Percentiles rank a stretch among this genome's conserved stretches.
These are phyloP conservation scores for Cyrtodaria siliqua DNA, from an alignment of 2,888 invertebrate species.

Conservation along the genomic window DNA sequence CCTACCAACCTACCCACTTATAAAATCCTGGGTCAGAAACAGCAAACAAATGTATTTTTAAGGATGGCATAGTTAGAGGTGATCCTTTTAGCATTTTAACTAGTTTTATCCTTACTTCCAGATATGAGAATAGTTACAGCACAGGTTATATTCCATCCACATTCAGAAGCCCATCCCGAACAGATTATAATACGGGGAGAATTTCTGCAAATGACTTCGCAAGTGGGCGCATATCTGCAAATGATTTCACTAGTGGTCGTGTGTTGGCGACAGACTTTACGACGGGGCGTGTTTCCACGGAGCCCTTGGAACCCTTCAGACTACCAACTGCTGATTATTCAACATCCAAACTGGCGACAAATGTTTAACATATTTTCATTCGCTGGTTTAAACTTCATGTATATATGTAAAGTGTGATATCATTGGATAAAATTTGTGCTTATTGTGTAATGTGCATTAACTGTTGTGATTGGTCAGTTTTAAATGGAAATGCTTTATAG, in stretches of 20 bases:
- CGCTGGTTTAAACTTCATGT: slow-evolving; percentile 27
- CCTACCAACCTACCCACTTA: too few relatives aligned
- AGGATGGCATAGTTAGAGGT: too few relatives aligned
- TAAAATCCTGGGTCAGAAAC: too few relatives aligned
- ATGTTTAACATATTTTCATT: slow-evolving; percentile 72
- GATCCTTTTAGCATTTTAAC: too few relatives aligned
- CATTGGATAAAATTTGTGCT: slow-evolving; percentile 34
- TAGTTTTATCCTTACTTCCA: too few relatives aligned
- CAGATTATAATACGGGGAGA: slow-evolving; percentile 62
- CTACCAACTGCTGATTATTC: slow-evolving; percentile 74
- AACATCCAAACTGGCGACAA: slow-evolving; percentile 79
- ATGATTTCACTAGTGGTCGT: slow-evolving; percentile 48
- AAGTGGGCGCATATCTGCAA: slow-evolving; percentile 32
- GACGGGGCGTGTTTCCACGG: slow-evolving; percentile 56
- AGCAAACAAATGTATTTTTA: too few relatives aligned
- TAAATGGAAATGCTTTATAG: too few relatives aligned
- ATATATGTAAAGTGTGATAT: slow-evolving; percentile 51
- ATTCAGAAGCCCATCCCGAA: slow-evolving; percentile 70
- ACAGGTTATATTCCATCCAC: slow-evolving; percentile 69
- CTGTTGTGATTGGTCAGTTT: too few relatives aligned
- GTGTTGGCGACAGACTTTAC: slow-evolving; percentile 62
- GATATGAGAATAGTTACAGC: slow-evolving; percentile 69
- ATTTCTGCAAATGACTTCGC: slow-evolving; percentile 47
- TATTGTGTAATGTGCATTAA: too few relatives aligned
- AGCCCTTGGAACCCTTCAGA: slow-evolving; percentile 65